Evolutionary conservation across 2,797 vertebrate species (phyloP).

Genomic region (Arnoldichthys spilopterus): DNA sequence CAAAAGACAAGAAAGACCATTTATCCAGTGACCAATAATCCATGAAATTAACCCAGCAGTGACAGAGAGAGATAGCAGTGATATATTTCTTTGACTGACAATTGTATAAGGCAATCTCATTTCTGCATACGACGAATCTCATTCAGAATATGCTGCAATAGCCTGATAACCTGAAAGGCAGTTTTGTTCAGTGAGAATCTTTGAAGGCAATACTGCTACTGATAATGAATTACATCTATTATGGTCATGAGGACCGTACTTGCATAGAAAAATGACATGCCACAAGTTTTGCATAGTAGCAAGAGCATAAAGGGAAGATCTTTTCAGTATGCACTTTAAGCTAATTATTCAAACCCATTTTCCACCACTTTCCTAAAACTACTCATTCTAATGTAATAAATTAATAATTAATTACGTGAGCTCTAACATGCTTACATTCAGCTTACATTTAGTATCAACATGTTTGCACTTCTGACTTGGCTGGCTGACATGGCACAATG

Average conservation of each 20-base stretch:
- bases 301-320: neutral
- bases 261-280: neutral
- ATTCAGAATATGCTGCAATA: conserved; percentile 24
- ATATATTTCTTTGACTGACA: conserved; percentile 38
- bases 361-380: too few relatives aligned
- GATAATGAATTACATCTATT: neutral
- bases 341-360: too few relatives aligned
- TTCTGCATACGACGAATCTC: conserved; percentile 48
- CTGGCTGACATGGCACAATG: too few relatives aligned
- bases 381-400: too few relatives aligned
- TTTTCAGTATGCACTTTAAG: neutral
- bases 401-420: too few relatives aligned
- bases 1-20: conserved; percentile 48
- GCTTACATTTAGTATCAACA: too few relatives aligned
- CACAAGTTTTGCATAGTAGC: neutral
- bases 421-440: too few relatives aligned
- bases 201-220: conserved; percentile 10
- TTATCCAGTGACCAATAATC: conserved; percentile 58
- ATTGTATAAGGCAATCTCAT: conserved; percentile 41
- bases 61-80: conserved; percentile 44
- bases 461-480: too few relatives aligned
- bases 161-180: conserved; percentile 7
- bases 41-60: conserved; percentile 71
- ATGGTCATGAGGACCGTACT: neutral
- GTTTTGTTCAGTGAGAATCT: conserved; percentile 5